phyloP scores from a whole-genome alignment of 2,888 invertebrate genomes.

The Meliscaeva auricollis region DNA sequence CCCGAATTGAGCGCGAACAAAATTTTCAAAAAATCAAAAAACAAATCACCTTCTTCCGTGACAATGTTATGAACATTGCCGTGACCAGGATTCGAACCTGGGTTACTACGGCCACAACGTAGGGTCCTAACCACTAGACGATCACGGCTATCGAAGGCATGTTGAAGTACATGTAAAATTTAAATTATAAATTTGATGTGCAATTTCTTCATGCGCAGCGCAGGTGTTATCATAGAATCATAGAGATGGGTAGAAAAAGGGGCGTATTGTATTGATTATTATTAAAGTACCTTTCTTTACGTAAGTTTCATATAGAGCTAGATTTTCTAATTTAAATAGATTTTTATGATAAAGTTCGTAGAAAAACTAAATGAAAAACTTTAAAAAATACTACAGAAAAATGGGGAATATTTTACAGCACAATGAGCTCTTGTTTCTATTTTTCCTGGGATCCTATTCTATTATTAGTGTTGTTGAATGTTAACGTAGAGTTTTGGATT shows the following conservation, averaged over 20 bases:
- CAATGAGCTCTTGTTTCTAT: neutral
- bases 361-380: too few relatives aligned
- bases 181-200: neutral
- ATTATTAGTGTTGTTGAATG: too few relatives aligned
- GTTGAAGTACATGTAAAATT: neutral
- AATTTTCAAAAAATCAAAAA: neutral
- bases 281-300: too few relatives aligned
- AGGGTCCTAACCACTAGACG: conserved; percentile 84
- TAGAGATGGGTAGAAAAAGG: neutral
- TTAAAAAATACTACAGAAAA: too few relatives aligned
- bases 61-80: conserved; percentile 80
- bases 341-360: too few relatives aligned
- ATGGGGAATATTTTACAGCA: too few relatives aligned
- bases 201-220: neutral
- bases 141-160: conserved; percentile 81
- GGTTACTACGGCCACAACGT: conserved; percentile 84
- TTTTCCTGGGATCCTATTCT: neutral
- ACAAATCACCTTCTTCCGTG: conserved; percentile 57
- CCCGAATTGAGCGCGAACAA: too few relatives aligned
- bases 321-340: too few relatives aligned
- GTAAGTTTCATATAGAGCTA: too few relatives aligned
- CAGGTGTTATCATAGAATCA: conserved; percentile 1
- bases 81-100: conserved; percentile 83
- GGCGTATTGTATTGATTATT: neutral
- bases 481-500: too few relatives aligned